phyloP scores from a whole-genome alignment of 2,888 invertebrate species.

The Nemurella pictetii region DNA sequence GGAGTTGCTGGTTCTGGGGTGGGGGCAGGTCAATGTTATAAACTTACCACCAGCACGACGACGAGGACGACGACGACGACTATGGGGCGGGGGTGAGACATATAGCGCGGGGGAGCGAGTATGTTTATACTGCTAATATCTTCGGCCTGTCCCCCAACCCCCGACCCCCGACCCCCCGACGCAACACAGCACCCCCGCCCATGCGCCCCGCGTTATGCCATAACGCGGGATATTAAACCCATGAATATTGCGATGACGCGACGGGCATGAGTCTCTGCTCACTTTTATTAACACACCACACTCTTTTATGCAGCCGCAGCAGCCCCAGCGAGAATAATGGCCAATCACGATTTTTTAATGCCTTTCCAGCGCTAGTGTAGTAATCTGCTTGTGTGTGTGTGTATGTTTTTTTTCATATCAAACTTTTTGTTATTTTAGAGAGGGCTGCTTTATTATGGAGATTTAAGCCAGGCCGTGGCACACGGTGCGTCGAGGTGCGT shows the following conservation, averaged over 20 bases:
- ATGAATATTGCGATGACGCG: constrained; percentile 38
- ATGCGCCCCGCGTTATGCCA: not conserved
- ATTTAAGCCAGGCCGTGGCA: not conserved
- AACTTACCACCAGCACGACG: constrained; percentile 14
- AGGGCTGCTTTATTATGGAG: not conserved
- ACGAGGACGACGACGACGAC: no score
- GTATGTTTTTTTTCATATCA: not conserved
- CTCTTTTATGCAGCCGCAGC: not conserved
- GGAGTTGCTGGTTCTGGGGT: constrained; percentile 42
- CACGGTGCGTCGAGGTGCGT: no score
- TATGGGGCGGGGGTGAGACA: constrained; percentile 10
- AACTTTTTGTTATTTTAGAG: not conserved
- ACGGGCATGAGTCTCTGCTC: constrained; percentile 22
- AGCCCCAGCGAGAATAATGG: not conserved
- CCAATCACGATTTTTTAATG: not conserved
- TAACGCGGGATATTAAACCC: constrained; percentile 38
- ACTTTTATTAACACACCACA: not conserved
- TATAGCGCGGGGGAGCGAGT: constrained; percentile 10
- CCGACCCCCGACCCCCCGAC: constrained; percentile 53
- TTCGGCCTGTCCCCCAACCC: constrained; percentile 50
- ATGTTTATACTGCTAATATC: constrained; percentile 47
- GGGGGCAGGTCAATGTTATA: constrained; percentile 35
- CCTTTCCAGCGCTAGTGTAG: not conserved
- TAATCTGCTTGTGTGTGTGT: not conserved
- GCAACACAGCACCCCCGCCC: constrained; percentile 45